A percentile compares a stretch with the other conserved stretches of the same genome.
These are phyloP conservation scores for Zoanthus sansibaricus DNA, from an alignment of 92 coral and sea anemone genomes.

Conservation along the genomic window DNA sequence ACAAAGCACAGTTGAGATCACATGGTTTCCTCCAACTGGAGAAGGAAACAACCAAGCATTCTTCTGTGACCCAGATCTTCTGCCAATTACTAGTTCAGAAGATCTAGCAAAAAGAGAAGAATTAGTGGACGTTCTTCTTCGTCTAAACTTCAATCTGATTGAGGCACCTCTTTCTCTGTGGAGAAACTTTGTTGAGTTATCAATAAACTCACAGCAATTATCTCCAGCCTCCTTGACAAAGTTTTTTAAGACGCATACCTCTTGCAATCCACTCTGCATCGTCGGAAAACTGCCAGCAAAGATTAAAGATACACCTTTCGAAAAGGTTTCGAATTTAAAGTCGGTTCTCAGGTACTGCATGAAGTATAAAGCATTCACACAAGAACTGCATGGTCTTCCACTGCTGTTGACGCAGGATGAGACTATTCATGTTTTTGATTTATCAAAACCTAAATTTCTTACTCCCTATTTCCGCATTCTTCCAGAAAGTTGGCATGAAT, in stretches of 20 bases:
- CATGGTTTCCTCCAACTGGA: constrained; percentile 77
- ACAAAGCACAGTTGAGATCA: background rate
- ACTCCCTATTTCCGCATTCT: constrained; percentile 51
- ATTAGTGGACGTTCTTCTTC: constrained; percentile 59
- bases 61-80: constrained; percentile 54
- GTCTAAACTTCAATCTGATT: constrained; percentile 70
- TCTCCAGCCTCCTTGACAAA: constrained; percentile 58
- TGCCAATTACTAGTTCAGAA: background rate
- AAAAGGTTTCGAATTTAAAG: constrained; percentile 32
- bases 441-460: constrained; percentile 43
- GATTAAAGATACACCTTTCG: constrained; percentile 61
- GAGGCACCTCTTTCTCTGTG: constrained; percentile 52
- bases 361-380: constrained; percentile 33
- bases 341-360: constrained; percentile 71
- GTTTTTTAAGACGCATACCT: constrained; percentile 57
- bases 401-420: constrained; percentile 84
- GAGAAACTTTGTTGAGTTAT: constrained; percentile 29
- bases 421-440: constrained; percentile 56
- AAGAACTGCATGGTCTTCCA: constrained; percentile 72
- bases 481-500: constrained; percentile 42
- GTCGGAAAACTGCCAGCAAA: constrained; percentile 44
- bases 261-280: constrained; percentile 40
- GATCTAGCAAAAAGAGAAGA: background rate
- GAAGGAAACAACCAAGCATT: constrained; percentile 64
- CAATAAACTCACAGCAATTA: constrained; percentile 15